Conservation (phyloP, 2,888 invertebrate genomes). For the Darwinula stevensoni region DNA sequence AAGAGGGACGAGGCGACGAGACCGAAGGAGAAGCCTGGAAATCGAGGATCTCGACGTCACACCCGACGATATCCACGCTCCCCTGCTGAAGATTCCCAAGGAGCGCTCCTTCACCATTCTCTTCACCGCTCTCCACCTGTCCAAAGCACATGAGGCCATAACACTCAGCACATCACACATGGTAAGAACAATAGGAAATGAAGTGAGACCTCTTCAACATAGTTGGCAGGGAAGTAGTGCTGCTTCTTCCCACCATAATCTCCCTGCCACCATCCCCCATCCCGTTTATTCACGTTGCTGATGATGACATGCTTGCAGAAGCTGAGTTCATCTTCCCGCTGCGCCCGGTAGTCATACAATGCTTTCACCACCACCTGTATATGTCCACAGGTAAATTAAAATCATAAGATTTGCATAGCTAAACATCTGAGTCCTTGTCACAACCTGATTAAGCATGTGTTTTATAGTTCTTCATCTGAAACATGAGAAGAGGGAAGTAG, state of each 20-base stretch:
- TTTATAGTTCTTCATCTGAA: too few species aligned
- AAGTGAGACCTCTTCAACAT: constrained; percentile 36
- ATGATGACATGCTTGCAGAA: constrained; percentile 80
- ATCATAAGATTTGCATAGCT: too few species aligned
- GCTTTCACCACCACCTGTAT: constrained; percentile 49
- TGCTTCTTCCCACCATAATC: constrained; percentile 75
- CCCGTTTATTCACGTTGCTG: constrained; percentile 67
- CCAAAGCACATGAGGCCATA: too few species aligned
- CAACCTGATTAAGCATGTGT: too few species aligned
- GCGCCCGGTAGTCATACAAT: constrained; percentile 48
- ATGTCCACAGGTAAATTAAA: constrained; percentile 4
- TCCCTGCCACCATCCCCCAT: constrained; percentile 73
- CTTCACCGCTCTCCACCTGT: constrained; percentile 5
- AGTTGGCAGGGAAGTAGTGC: constrained; percentile 75
- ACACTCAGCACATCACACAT: too few species aligned
- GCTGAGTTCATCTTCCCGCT: constrained; percentile 62
- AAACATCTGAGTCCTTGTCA: too few species aligned
- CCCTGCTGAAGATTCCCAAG: constrained; percentile 52
- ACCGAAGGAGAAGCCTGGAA: too few species aligned
- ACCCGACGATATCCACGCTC: constrained; percentile 59
- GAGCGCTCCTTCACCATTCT: constrained; percentile 16
- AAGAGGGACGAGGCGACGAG: too few species aligned
- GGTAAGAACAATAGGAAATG: too few species aligned
- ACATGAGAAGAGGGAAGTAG: too few species aligned
- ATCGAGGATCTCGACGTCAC: constrained; percentile 31